A percentile compares a stretch with the other conserved stretches of the same genome.
These are phyloP conservation scores for Tupaia chinensis DNA, from an alignment of 2,113 vertebrate genomes.

Conservation along the genomic window DNA sequence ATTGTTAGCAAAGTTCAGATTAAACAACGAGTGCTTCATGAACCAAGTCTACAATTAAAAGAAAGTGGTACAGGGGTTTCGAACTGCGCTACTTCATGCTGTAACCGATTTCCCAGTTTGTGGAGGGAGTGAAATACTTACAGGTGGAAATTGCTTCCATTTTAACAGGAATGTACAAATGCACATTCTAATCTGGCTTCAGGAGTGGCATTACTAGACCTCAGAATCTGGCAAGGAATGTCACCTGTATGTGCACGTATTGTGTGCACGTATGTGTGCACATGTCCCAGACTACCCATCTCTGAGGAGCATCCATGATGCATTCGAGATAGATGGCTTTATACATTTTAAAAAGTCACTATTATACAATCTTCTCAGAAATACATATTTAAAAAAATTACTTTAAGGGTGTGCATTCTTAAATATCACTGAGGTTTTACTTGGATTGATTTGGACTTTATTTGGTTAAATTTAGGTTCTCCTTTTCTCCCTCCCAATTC, in stretches of 20 bases:
- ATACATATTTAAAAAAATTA: constrained; percentile 14
- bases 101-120: constrained; percentile 48
- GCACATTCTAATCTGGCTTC: constrained; percentile 43
- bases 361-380: constrained; percentile 16
- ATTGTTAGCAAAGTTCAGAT: constrained; percentile 12
- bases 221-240: neutral
- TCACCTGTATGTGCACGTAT: neutral
- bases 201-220: constrained; percentile 39
- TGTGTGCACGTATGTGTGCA: neutral
- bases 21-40: constrained; percentile 13
- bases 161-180: constrained; percentile 6
- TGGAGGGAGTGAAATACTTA: constrained; percentile 33
- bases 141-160: constrained; percentile 42
- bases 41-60: constrained; percentile 9
- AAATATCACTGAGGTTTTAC: constrained; percentile 15
- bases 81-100: neutral
- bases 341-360: constrained; percentile 32
- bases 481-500: neutral
- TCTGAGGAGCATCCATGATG: neutral
- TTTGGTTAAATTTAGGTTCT: neutral
- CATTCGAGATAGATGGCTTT: neutral
- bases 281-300: neutral
- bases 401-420: neutral
- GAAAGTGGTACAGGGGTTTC: neutral
- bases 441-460: constrained; percentile 31